Base-by-base conservation (phyloP, 2,888 invertebrate species). In the Rotaria sp. region DNA sequence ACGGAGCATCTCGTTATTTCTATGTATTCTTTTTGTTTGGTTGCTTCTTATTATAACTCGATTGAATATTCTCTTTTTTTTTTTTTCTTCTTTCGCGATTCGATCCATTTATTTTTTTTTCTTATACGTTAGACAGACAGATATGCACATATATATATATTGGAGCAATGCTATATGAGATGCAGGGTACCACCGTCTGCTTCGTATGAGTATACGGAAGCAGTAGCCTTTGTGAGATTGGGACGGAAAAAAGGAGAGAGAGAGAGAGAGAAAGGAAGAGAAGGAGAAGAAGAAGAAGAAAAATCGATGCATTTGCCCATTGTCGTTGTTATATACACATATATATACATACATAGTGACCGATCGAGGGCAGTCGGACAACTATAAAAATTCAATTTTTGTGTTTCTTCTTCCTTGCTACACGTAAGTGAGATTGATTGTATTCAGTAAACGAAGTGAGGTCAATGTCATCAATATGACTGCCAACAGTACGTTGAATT, bases 351-450 rank as follows among this genome's bases (percentile, higher is more conserved):
- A 21, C 7, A 35, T 35, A 67, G 35, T 35, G 67, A 67, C 67
- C 67, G 67, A 67, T 67, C 67, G 67, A 67, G 67, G 67, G 67
- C 67, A 67, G 67, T 35, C 67, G 67, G 67, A 67, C 67, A 67
- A 35, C 67, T 67, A 67, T 67, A 67, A 67, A 41, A 67, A 67
- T 67, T 67, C 35, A 67, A 67, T 67, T 67, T 50, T 67, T 67
- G 67, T 67, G 67, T 67, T 67, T 67, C 67, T 67, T 67, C 67
- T 67, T 67, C 35, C 67, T 67, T 67, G 67, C 67, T 67, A 67
- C 67, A 67, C 67, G 67, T 67, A 67, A 67, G 67, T 67, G 35
- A 67, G 67, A 67, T 67, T 67, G 67, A 67, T 67, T 67, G 35
- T 67, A 11, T 67, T 67, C 67, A 35, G 67, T 35, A 67, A 26